Base-by-base conservation (phyloP, 1,140 invertebrate genomes). In the Eriocheir sinensis region DNA sequence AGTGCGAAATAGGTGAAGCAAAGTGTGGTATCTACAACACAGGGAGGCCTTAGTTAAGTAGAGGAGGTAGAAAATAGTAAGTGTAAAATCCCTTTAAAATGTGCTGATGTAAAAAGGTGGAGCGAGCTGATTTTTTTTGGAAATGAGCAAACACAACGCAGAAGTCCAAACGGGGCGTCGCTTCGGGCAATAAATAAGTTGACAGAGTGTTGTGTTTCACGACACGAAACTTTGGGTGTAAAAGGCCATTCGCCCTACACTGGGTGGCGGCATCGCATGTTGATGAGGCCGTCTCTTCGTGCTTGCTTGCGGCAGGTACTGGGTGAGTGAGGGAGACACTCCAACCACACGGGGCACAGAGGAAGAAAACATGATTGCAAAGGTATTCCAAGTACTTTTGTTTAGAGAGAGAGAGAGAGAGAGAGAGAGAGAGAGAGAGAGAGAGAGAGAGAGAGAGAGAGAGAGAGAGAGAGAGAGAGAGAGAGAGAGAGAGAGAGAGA, bases 371-470 rank as follows among this genome's bases (percentile, higher is more conserved):
- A 86, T 86, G 36, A 21, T 38, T 38, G 34, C 34, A 8, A 4
- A 32, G 34, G 80, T 27, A 83, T 36, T 8, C 34, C n/a, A 72
- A 15, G 60, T 15, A 72, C n/a, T n/a, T n/a, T n/a, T n/a, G n/a
- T n/a, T n/a, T n/a, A n/a, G n/a, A n/a, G n/a, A n/a, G n/a, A n/a
- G 60, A 72, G 60, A 72, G 60, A 72, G 60, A 72, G 60, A 72
- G 60, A 72, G 60, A 72, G 60, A 72, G 60, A 72, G 60, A 72
- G 60, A 72, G 60, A 72, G 60, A 72, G 60, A 72, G 60, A 72
- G 60, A 72, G 60, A 72, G 60, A 72, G 60, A 72, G 60, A 72
- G 60, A 72, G 60, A 72, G 60, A 72, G 60, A 72, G 60, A 72
- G 60, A 72, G 60, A 72, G 60, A 72, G 60, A 72, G 60, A 72